phyloP scores from a whole-genome alignment of 2,888 invertebrate genomes.

The Eristalis tenax region DNA sequence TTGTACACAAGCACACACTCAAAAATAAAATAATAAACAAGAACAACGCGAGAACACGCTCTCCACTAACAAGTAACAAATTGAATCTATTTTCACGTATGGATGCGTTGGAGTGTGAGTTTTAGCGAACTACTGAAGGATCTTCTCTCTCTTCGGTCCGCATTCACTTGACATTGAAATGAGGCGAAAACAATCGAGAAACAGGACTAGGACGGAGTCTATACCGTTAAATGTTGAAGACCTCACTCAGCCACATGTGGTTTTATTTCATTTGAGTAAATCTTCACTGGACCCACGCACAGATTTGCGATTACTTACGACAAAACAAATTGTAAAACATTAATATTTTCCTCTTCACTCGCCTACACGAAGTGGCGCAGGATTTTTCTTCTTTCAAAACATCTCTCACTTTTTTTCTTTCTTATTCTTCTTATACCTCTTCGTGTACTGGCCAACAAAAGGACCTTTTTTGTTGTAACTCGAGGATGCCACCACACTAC shows the following conservation, averaged over 20 bases:
- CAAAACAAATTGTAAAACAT: conserved; percentile 37
- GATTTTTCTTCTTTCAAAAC: conserved; percentile 39
- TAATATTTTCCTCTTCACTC: conserved; percentile 38
- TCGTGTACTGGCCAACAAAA: conserved; percentile 1
- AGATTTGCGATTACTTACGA: not conserved
- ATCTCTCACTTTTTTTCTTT: conserved; percentile 14
- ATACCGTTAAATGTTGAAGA: not conserved
- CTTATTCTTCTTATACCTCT: not conserved
- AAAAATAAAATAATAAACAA: not conserved
- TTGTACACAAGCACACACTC: not conserved
- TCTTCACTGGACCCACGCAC: conserved; percentile 14
- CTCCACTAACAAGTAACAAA: not conserved
- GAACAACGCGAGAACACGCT: not conserved
- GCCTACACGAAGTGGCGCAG: conserved; percentile 46
- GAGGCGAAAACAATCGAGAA: conserved; percentile 7
- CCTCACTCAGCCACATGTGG: not conserved
- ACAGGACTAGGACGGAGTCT: not conserved
- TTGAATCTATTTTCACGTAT: not conserved
- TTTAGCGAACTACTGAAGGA: conserved; percentile 15
- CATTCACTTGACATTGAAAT: conserved; percentile 66
- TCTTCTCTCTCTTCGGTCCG: conserved; percentile 8
- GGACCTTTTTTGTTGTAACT: conserved; percentile 31
- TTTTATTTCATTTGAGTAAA: no score
- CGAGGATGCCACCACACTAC: not conserved
- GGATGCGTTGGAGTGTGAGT: not conserved